Base-by-base conservation (phyloP, 2,797 vertebrate genomes). In the Hippoglossus hippoglossus region DNA sequence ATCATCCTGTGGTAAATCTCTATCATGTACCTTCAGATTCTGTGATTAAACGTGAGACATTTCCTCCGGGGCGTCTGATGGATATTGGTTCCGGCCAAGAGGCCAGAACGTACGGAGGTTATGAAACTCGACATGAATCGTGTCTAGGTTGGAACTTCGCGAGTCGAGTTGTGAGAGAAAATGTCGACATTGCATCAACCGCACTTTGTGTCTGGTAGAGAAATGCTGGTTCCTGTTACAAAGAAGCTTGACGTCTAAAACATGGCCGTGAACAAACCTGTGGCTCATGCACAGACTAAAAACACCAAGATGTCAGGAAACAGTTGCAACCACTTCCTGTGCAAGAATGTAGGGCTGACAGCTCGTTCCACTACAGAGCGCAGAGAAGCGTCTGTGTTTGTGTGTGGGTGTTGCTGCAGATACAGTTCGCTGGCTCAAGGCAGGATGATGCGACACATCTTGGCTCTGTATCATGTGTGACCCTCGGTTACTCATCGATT, bases 281-380 rank as follows among this genome's bases (percentile, higher is more conserved):
- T 44, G 11, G 39, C 39, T 41, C 15, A 5, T 41, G 39, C 15
- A 16, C 41, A 0, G 3, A 21, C 3, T 12, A 2, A 6, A 28
- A 47, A 39, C 6, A 36, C 15, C 4, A 50, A 21, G 3, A 26
- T 5, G 31, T 2, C 78, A 86, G 73, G 71, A 78, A 87, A 70
- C 70, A n/a, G 81, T 64, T 7, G 51, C 31, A 66, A 61, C 83
- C 67, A 47, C 86, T 85, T 92, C 89, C 89, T 80, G 25, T 78
- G 3, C 6, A 8, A 41, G 60, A 90, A 87, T 28, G 11, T 26
- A 81, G 79, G 87, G 82, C 34, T 74, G 41, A 59, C 18, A 10
- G 3, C 24, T 64, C 41, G 36, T 55, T 63, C 67, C n/a, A 63
- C 55, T 21, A 24, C 26, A 65, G 5, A 21, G 9, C 5, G 41